Evolutionary conservation across 2,888 invertebrate genomes (phyloP), one percentile per base, ranked within the genome.

Genomic region (Amiota minor): DNA sequence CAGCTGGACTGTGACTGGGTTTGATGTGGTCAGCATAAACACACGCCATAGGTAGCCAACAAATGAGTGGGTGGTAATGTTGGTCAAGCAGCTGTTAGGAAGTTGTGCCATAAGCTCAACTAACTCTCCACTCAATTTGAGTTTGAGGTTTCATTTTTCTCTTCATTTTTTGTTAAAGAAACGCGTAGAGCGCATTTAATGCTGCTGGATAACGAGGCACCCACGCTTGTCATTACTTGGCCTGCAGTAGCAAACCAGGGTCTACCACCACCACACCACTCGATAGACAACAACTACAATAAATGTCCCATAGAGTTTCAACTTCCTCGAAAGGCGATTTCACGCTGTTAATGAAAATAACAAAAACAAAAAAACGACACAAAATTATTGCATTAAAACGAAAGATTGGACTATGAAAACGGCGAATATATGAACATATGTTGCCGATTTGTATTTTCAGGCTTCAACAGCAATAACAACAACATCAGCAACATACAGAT

Each of bases 291-390:
- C 71, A 65, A 64, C 61, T 46, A 73, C 50, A 77, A 86, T 83
- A 85, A 86, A 84, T 80, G 85, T 35, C 35, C 80, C 82, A 83
- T 86, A 80, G 72, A 65, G 74, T 72, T 59, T 72, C 76, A 75
- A 72, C 79, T 81, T 81, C 75, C 79, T 78, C 65, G 55, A 85
- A 86, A 83, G 79, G 76, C 85, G 82, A 86, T 80, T 86, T 84
- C 80, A 83, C 74, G 86, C 82, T 75, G 79, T 75, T 86, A 86
- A 83, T 83, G 85, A 86, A 86, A 35, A 35, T 35, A 35, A 35
- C 6, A 35, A 35, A 35, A 35, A 35, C 35, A 35, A 35, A 35
- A 23, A 67, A 53, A 16, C 10, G 46, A 62, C 62, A 18, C 35
- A 8, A 35, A 53, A 68, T 23, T 68, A 53, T 16, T 50, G 50